Percentiles rank a stretch among this genome's conserved stretches.
These are phyloP conservation scores for Drosophila rellima DNA, from an alignment of 2,888 invertebrate genomes.

Conservation along the genomic window DNA sequence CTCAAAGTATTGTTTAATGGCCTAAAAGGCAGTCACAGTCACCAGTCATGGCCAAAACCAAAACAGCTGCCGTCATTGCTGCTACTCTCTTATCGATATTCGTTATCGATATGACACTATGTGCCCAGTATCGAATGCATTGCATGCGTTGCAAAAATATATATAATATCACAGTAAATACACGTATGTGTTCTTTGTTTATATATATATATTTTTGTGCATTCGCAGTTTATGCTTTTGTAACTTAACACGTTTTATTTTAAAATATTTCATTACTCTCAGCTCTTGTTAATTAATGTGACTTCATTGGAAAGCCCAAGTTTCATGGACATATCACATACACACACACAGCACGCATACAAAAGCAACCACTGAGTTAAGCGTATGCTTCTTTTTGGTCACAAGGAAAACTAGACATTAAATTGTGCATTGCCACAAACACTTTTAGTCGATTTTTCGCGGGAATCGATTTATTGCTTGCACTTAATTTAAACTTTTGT, in stretches of 20 bases:
- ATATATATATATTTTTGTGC: background rate
- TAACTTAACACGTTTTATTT: slow-evolving; percentile 31
- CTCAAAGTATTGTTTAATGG: slow-evolving; percentile 35
- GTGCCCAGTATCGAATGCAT: slow-evolving; percentile 53
- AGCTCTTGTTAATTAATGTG: slow-evolving; percentile 46
- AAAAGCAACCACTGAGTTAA: slow-evolving; percentile 37
- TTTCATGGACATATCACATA: slow-evolving; percentile 24
- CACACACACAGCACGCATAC: slow-evolving; percentile 40
- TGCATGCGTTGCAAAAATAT: slow-evolving; percentile 61
- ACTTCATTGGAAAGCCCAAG: slow-evolving; percentile 61
- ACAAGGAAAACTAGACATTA: slow-evolving; percentile 56
- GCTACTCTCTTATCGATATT: slow-evolving; percentile 46
- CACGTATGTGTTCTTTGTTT: slow-evolving; percentile 11
- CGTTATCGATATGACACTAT: slow-evolving; percentile 56
- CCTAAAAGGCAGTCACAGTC: slow-evolving; percentile 52
- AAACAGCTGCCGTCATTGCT: slow-evolving; percentile 75
- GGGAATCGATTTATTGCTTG: slow-evolving; percentile 6
- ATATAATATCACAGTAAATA: slow-evolving; percentile 16
- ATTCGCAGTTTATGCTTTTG: background rate
- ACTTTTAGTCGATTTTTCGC: slow-evolving; percentile 15
- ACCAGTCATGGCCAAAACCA: slow-evolving; percentile 64
- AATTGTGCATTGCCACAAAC: slow-evolving; percentile 25
- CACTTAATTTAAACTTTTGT: slow-evolving; percentile 19
- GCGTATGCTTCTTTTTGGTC: slow-evolving; percentile 65
- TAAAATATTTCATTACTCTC: slow-evolving; percentile 27